Percentiles rank a stretch among this genome's conserved stretches.
Conservation (phyloP, 2,888 invertebrate genomes). For the Eupeodes latifasciatus region DNA sequence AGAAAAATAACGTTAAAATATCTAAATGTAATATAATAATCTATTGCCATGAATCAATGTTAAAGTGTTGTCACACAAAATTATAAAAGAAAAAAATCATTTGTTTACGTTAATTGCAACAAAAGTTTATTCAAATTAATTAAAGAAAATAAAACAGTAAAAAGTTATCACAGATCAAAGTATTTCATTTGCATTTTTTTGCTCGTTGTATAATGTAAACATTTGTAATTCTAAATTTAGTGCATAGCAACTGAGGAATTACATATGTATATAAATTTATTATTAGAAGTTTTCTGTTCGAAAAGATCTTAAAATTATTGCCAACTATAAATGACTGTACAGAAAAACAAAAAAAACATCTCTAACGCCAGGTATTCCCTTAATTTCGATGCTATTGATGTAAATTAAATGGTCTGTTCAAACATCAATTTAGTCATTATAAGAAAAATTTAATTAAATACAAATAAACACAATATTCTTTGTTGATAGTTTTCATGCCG, state of each 20-base stretch:
- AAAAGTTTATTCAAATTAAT: too few relatives aligned
- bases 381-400: neutral
- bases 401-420: neutral
- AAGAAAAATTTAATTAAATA: neutral
- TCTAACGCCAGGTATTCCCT: neutral
- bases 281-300: constrained; percentile 1
- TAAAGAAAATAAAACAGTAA: too few relatives aligned
- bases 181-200: too few relatives aligned
- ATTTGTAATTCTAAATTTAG: neutral
- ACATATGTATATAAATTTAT: neutral
- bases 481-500: neutral
- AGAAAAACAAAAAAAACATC: neutral
- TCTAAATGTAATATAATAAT: too few relatives aligned
- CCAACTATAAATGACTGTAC: neutral
- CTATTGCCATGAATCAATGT: too few relatives aligned
- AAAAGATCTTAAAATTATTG: neutral
- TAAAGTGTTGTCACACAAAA: too few relatives aligned
- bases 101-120: too few relatives aligned
- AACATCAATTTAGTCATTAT: neutral
- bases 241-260: constrained; percentile 13
- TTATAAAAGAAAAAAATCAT: too few relatives aligned
- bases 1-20: too few relatives aligned
- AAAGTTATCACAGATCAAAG: too few relatives aligned
- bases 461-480: neutral
- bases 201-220: too few relatives aligned